These are phyloP conservation scores for Epinephelus coioides DNA, from an alignment of 2,797 vertebrate genomes.

Conservation along the genomic window DNA sequence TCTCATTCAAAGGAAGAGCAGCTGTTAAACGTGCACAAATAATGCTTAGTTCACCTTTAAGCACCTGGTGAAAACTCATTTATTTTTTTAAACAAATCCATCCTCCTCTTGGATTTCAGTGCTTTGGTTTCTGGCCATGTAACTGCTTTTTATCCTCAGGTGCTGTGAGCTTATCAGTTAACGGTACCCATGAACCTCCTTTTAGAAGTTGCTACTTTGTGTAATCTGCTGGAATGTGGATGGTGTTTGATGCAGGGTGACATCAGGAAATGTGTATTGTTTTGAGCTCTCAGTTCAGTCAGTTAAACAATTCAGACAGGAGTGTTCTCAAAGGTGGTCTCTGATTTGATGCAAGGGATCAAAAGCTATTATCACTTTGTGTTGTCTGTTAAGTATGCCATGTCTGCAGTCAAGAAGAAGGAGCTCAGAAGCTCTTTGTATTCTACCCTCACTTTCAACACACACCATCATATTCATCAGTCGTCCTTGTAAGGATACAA, in stretches of 20 bases:
- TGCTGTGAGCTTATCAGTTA: conserved; percentile 21
- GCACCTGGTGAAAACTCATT: neutral
- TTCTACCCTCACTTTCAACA: neutral
- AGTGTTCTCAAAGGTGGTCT: conserved; percentile 3
- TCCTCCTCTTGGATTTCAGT: neutral
- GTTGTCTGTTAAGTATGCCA: neutral
- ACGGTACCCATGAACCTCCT: neutral
- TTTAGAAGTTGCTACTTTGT: conserved; percentile 10
- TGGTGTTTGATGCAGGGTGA: conserved; percentile 35
- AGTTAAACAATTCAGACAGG: conserved; percentile 17
- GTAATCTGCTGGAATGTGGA: conserved; percentile 39
- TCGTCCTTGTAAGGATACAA: neutral
- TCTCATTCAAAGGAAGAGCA: neutral
- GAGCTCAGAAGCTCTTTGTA: neutral
- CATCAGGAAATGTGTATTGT: conserved; percentile 17
- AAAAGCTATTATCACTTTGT: neutral
- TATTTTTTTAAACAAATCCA: neutral
- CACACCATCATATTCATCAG: neutral
- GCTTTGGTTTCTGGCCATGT: neutral
- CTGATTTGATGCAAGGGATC: conserved; percentile 19
- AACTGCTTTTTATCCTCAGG: neutral
- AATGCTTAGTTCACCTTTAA: conserved; percentile 6
- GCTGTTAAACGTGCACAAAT: neutral
- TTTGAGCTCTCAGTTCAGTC: conserved; percentile 10
- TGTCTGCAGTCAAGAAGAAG: conserved; percentile 7